Conservation (phyloP, 2,113 vertebrate species). For the Apteryx mantelli region DNA sequence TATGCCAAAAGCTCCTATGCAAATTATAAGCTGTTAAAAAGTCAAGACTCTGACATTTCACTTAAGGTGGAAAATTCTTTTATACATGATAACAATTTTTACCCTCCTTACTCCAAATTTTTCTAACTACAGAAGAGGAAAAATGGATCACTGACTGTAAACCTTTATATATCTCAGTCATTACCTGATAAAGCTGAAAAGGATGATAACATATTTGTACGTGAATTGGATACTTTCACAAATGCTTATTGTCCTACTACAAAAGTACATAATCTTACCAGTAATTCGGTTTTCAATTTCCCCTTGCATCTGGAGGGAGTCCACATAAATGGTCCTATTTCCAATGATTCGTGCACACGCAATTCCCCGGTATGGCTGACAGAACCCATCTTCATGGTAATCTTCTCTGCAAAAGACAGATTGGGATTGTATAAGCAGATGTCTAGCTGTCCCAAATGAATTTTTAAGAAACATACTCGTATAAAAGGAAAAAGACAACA, state of each 20-base stretch:
- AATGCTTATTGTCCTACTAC: neutral
- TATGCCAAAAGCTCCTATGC: neutral
- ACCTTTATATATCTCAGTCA: neutral
- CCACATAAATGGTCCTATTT: slow-evolving; percentile 96
- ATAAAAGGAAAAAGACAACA: neutral
- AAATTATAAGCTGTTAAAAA: neutral
- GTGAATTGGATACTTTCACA: neutral
- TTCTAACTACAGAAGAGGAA: neutral
- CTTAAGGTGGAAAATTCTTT: neutral
- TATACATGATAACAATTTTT: neutral
- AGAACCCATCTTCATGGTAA: slow-evolving; percentile 91
- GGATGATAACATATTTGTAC: neutral
- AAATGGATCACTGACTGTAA: neutral
- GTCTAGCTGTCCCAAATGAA: neutral
- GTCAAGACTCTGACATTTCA: neutral
- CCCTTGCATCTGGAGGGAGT: slow-evolving; percentile 97
- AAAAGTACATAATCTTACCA: slow-evolving; percentile 74
- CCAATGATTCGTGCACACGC: slow-evolving; percentile 96
- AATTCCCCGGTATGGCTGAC: slow-evolving; percentile 96
- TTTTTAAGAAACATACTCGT: neutral
- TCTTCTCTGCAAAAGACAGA: slow-evolving; percentile 79
- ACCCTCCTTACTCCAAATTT: neutral
- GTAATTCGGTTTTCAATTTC: slow-evolving; percentile 98
- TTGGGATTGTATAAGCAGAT: slow-evolving; percentile 14
- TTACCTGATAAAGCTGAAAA: neutral